Evolutionary conservation across 2,797 vertebrate genomes (phyloP).

Genomic region (Propithecus deckenii): DNA sequence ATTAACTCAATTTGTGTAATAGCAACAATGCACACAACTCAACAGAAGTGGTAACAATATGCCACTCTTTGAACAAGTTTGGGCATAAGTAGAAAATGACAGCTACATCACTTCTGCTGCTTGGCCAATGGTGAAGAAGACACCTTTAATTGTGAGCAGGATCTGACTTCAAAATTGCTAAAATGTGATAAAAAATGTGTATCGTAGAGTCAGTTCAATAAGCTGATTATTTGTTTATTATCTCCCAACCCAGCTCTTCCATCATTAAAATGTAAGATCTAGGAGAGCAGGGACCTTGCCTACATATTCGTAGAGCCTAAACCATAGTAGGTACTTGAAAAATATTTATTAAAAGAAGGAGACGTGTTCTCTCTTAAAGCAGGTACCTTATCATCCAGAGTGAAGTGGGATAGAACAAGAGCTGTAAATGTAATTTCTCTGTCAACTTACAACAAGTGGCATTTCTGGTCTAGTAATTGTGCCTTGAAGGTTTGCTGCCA

Average conservation of each 20-base stretch:
- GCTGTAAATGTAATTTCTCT: background rate
- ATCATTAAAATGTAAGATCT: background rate
- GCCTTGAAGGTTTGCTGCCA: slow-evolving; percentile 5
- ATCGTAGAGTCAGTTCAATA: background rate
- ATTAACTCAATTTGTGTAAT: background rate
- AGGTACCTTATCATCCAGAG: background rate
- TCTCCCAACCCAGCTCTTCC: background rate
- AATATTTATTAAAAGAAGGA: background rate
- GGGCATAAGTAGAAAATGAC: background rate
- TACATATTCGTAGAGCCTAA: background rate
- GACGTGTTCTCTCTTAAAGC: background rate
- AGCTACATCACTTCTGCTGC: background rate
- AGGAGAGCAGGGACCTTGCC: background rate
- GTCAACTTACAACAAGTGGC: background rate
- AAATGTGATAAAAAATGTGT: background rate
- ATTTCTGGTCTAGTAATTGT: slow-evolving; percentile 33
- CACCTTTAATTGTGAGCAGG: background rate
- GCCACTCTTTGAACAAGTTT: background rate
- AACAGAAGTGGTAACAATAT: background rate
- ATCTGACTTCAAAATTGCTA: background rate
- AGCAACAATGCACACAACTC: background rate
- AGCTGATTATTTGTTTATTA: background rate
- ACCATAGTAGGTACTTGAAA: background rate
- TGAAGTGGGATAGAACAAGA: background rate
- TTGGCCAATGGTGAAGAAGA: background rate